Conservation (phyloP, 1,140 invertebrate genomes). For the Psix sp. region DNA sequence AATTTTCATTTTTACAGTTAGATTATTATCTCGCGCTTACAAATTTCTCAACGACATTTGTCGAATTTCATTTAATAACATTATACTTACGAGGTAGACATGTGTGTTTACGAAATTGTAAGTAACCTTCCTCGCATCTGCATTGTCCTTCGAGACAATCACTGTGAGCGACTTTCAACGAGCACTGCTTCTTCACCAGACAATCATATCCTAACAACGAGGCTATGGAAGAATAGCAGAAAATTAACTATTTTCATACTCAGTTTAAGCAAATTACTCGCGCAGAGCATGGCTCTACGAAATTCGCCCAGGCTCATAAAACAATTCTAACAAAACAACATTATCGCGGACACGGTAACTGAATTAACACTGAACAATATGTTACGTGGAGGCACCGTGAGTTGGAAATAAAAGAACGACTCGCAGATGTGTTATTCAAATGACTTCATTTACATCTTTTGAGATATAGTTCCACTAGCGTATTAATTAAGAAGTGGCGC, state of each 20-base stretch:
- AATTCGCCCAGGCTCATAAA: too few species aligned
- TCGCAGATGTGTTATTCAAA: conserved; percentile 22
- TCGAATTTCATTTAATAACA: conserved; percentile 3
- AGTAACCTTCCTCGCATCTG: conserved; percentile 86
- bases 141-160: conserved; percentile 85
- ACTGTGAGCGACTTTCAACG: conserved; percentile 87
- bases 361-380: too few species aligned
- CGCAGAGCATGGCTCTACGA: too few species aligned
- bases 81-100: conserved; percentile 89
- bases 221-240: conserved; percentile 79
- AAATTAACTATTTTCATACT: conserved; percentile 33
- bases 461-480: conserved; percentile 10
- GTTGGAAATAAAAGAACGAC: conserved; percentile 1
- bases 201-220: conserved; percentile 87
- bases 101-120: conserved; percentile 91
- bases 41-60: neutral
- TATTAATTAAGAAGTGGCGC: conserved; percentile 16
- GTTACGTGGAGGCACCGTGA: neutral
- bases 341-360: too few species aligned
- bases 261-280: too few species aligned
- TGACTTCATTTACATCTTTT: conserved; percentile 19
- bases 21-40: too few species aligned
- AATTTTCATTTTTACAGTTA: too few species aligned
- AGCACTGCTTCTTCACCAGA: conserved; percentile 84
- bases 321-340: too few species aligned